Conservation (phyloP, 2,797 vertebrate species). For the Dallia pectoralis region DNA sequence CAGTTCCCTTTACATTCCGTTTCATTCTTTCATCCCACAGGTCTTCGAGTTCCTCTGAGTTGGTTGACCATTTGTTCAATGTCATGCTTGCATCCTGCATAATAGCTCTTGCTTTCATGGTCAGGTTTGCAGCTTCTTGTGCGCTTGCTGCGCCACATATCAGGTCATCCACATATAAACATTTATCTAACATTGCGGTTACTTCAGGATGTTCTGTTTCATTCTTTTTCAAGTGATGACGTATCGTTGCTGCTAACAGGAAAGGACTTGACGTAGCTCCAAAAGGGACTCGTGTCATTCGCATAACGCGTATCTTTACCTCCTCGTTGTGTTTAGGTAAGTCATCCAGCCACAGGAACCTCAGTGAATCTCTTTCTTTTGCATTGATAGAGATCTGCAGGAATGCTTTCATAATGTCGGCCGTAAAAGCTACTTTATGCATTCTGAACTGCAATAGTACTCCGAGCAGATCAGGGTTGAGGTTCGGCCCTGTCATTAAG, state of each 20-base stretch:
- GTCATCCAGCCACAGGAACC: background rate
- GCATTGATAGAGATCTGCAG: background rate
- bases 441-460: background rate
- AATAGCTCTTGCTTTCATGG: constrained; percentile 4
- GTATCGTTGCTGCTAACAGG: constrained; percentile 11
- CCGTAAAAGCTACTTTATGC: background rate
- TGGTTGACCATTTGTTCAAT: constrained; percentile 12
- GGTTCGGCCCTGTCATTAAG: background rate
- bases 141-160: background rate
- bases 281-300: background rate
- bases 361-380: background rate
- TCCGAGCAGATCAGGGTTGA: background rate
- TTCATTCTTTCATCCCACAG: background rate
- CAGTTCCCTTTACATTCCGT: background rate
- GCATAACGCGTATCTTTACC: background rate
- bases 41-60: constrained; percentile 1
- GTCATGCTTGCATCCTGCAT: constrained; percentile 5
- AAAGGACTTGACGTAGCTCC: constrained; percentile 9
- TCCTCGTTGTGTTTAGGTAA: background rate
- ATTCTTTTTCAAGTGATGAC: constrained; percentile 5
- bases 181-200: background rate
- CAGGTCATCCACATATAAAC: constrained; percentile 19
- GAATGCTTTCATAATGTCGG: background rate
- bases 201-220: background rate
- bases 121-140: background rate